Percentiles rank a stretch among this genome's conserved stretches.
Conservation (phyloP, 2,888 invertebrate species). For the Drosophila pseudotalamancana region DNA sequence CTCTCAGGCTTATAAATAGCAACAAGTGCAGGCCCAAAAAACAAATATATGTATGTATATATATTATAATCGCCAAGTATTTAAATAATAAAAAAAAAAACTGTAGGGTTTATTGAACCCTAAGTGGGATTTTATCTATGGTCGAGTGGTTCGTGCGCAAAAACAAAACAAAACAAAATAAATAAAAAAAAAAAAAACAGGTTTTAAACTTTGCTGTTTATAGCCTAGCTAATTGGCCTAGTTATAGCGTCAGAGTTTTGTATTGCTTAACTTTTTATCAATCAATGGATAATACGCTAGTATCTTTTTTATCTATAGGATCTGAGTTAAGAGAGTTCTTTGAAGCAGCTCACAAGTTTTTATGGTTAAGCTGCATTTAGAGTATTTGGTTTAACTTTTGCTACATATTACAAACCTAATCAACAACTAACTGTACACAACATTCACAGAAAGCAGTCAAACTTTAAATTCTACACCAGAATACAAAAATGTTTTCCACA, state of each 20-base stretch:
- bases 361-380: too few relatives aligned
- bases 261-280: too few relatives aligned
- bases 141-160: constrained; percentile 14
- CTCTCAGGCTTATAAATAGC: constrained; percentile 53
- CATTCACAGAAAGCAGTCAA: too few relatives aligned
- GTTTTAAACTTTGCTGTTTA: not conserved
- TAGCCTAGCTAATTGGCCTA: constrained; percentile 22
- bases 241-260: not conserved
- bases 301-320: too few relatives aligned
- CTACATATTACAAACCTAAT: too few relatives aligned
- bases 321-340: too few relatives aligned
- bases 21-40: constrained; percentile 35
- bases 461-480: not conserved
- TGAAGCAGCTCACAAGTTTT: too few relatives aligned
- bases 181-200: constrained; percentile 2
- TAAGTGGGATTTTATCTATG: constrained; percentile 6
- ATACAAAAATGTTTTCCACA: not conserved
- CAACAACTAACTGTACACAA: too few relatives aligned
- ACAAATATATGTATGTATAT: too few relatives aligned
- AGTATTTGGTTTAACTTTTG: too few relatives aligned
- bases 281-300: too few relatives aligned
- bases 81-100: constrained; percentile 36
- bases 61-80: constrained; percentile 31
- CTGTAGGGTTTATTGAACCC: constrained; percentile 26
- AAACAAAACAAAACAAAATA: too few relatives aligned